Evolutionary conservation across 1,140 invertebrate genomes (phyloP), one percentile per base, ranked within the genome.

Genomic region (Drosophila teissieri): DNA sequence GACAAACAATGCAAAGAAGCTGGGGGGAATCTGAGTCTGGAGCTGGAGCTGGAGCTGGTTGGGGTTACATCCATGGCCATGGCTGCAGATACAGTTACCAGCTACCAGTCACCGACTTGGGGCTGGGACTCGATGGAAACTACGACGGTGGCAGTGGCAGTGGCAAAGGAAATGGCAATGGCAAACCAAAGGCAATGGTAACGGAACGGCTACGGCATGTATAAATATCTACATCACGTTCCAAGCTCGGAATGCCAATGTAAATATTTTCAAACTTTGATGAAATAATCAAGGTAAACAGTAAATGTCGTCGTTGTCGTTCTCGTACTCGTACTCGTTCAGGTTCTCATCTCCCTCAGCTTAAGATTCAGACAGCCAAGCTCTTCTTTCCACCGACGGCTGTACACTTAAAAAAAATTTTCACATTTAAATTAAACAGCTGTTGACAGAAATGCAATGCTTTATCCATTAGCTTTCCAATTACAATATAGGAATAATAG

Each of bases 231-330:
- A 88, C 83, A 88, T 88, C 83, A 88, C 83, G 83, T 88, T 83
- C 83, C 83, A 62, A 80, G 84, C 84, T 83, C 79, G 83, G 83
- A 88, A 88, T 88, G 83, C 83, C 83, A 88, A 88, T 88, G 83
- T 88, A 88, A 88, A 88, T 88, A 88, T 88, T 88, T 86, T 88
- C 83, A 88, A 88, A 88, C 83, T 88, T 88, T 88, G 83, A 88
- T 88, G 83, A 88, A 88, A 88, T 88, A 88, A 88, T 88, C 83
- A 88, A 86, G 83, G 83, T 86, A 86, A 86, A 86, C 83, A 86
- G 83, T 86, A 86, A 86, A 86, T 86, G 82, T 86, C 84, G 82
- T 82, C 68, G 69, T 75, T 73, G 77, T 65, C 64, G 44, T 73
- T 40, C 39, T 58, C 54, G 70, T 73, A 39, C 55, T 42, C 39